These are phyloP conservation scores for Sericinus montela DNA, from an alignment of 2,888 invertebrate species.

Conservation along the genomic window DNA sequence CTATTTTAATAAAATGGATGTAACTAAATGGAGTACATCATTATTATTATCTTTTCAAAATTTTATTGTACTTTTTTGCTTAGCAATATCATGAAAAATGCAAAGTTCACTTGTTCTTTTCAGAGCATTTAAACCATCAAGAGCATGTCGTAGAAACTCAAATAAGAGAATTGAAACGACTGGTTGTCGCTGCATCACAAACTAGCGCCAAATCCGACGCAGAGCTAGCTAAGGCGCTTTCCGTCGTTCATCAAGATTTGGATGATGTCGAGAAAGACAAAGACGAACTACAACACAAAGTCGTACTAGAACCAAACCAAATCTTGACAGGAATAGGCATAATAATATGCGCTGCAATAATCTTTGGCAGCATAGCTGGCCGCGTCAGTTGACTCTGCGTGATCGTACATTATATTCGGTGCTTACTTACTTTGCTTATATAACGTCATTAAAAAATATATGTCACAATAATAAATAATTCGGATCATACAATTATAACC, in stretches of 20 bases:
- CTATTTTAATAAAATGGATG: too few relatives aligned
- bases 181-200: slow-evolving; percentile 53
- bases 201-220: slow-evolving; percentile 63
- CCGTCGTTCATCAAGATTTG: slow-evolving; percentile 60
- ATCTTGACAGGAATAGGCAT: slow-evolving; percentile 57
- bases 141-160: slow-evolving; percentile 53
- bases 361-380: slow-evolving; percentile 59
- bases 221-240: slow-evolving; percentile 55
- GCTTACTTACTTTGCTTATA: too few relatives aligned
- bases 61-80: too few relatives aligned
- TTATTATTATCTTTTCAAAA: too few relatives aligned
- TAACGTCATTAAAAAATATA: too few relatives aligned
- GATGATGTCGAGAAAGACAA: slow-evolving; percentile 52
- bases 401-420: background rate
- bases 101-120: slow-evolving; percentile 19
- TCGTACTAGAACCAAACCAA: slow-evolving; percentile 51
- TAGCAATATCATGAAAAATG: too few relatives aligned
- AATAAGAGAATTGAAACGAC: slow-evolving; percentile 54
- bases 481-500: too few relatives aligned
- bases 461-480: too few relatives aligned
- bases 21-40: too few relatives aligned
- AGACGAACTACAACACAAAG: slow-evolving; percentile 30
- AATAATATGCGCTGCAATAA: slow-evolving; percentile 52
- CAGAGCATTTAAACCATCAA: slow-evolving; percentile 64
- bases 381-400: slow-evolving; percentile 53